Evolutionary conservation across 2,797 vertebrate genomes (phyloP), one percentile per base, ranked within the genome.

Genomic region (Cyclopterus lumpus): DNA sequence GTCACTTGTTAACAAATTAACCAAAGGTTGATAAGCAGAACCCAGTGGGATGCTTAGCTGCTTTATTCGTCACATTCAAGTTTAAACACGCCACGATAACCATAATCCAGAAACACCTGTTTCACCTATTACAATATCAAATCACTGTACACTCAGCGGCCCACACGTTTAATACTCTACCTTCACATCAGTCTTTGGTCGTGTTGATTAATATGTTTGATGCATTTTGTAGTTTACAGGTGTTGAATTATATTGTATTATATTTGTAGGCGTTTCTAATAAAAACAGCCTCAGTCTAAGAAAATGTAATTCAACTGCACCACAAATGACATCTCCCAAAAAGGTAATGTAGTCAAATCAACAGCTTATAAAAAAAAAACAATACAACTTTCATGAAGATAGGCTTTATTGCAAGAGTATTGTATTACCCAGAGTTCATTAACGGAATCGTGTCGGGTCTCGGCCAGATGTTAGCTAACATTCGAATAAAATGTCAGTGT

Each of bases 1-100:
- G 71, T 80, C 67, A 67, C 38, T 73, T 22, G 42, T 65, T 73
- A 34, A 76, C 67, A 73, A 26, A 75, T 57, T 22, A 40, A 73
- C 48, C 22, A 57, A 26, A 18, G 34, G 18, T 40, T 68, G 14
- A 64, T 1, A 20, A 57, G 36, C 28, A 55, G 8, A 73, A 58
- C 7, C 28, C 12, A 1, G 8, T 34, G 1, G 28, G 18, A 34
- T 20, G 69, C 46, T 24, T 28, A 12, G 24, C 2, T 34, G 14
- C 4, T 65, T 58, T 49, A 54, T 24, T 49, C 16, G n/a, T 49
- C 22, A 54, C 20, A 61, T 30, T 48, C 26, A 63, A 40, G 5
- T 10, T 30, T 36, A 65, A 46, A 9, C 7, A 36, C 1, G 3
- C 0, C 1, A 15, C 26, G 1, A 48, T 16, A 57, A 53, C 20